Percentiles rank a stretch among this genome's conserved stretches.
Evolutionary conservation across 2,797 vertebrate genomes (phyloP).

Genomic region (Sciaenops ocellatus): DNA sequence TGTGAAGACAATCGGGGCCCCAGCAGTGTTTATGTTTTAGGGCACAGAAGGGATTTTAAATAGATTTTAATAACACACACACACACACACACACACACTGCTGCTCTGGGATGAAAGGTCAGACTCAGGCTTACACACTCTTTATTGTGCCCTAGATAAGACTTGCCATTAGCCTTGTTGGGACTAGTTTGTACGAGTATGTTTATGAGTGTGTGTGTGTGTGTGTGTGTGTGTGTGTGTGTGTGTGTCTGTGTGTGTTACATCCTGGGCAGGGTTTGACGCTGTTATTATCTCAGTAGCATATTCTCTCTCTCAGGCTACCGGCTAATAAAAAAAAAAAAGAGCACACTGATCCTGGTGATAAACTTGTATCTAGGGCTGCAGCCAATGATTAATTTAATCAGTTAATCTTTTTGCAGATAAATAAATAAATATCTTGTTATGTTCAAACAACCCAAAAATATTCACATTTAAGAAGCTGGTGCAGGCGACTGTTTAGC

Average conservation of each 20-base stretch:
- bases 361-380: neutral
- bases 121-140: constrained; percentile 39
- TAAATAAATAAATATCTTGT: too few relatives aligned
- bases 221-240: constrained; percentile 8
- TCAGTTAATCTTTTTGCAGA: neutral
- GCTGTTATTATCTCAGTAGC: constrained; percentile 9
- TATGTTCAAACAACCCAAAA: neutral
- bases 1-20: constrained; percentile 47
- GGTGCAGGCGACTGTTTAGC: neutral
- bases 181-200: constrained; percentile 25
- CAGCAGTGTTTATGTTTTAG: constrained; percentile 32
- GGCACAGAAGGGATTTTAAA: constrained; percentile 38
- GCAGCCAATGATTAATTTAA: neutral
- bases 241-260: constrained; percentile 13
- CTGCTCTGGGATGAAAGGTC: constrained; percentile 74
- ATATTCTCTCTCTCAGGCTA: constrained; percentile 11
- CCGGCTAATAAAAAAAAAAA: neutral
- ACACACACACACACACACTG: constrained; percentile 1
- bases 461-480: neutral
- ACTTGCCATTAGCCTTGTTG: constrained; percentile 56
- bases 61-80: constrained; percentile 40
- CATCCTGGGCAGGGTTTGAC: constrained; percentile 35
- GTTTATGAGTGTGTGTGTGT: constrained; percentile 7
- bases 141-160: constrained; percentile 75
- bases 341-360: neutral